Evolutionary conservation across 1,140 invertebrate genomes (phyloP), one percentile per base, ranked within the genome.

Genomic region (Drosophila virilis): DNA sequence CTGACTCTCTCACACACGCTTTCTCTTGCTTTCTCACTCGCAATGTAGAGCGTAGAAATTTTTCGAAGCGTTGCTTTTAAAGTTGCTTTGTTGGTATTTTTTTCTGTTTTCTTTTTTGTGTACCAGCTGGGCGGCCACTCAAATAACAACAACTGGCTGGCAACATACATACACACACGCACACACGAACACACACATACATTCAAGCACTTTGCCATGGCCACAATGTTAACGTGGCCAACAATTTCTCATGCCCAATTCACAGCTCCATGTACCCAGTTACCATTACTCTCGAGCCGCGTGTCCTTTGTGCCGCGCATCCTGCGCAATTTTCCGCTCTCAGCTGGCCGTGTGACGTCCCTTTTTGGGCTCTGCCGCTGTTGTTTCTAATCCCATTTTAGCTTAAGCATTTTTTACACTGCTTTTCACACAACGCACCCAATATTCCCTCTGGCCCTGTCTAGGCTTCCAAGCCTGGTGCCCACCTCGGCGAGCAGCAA

Each of bases 311-410:
- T 42, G 51, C 17, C 42, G 32, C 46, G 42, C 52, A 43, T 64
- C 51, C 64, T 66, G 54, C 10, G 32, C 46, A 60, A 59, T 37
- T 52, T 70, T 52, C 9, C 50, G 38, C 35, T 48, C 48, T 17
- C 50, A 40, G 48, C 50, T 37, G 58, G 22, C 40, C 58, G 46
- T 62, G 58, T 62, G 52, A 33, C 52, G 8, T 43, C 42, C 40
- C 46, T 59, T 52, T 77, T 64, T 62, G 54, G 59, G 74, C 28
- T 60, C 62, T 64, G 78, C 77, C 58, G 33, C 40, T 70, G 59
- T 48, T 86, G 83, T 62, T 88, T 77, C 72, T 89, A 89, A 89
- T 88, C 80, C 84, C 84, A 88, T 89, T 88, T 83, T 83, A 69
- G 83, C 83, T 89, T 71, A 89, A 88, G 83, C 77, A 77, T 86